A percentile compares a stretch with the other conserved stretches of the same genome.
Evolutionary conservation across 1,140 invertebrate genomes (phyloP).

Genomic region (Parapsyche elsis): DNA sequence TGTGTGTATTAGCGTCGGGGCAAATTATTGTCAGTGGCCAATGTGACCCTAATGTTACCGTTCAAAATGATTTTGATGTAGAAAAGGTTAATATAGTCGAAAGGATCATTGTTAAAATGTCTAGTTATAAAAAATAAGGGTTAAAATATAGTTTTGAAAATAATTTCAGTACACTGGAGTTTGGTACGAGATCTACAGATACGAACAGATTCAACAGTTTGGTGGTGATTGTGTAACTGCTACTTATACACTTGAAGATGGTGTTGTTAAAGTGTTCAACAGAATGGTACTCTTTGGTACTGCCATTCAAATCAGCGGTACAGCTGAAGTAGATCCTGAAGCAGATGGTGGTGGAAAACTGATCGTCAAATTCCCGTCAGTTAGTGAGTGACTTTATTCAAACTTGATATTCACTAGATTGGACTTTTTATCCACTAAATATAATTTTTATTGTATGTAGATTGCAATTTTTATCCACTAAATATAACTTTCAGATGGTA

Average conservation of each 20-base stretch:
- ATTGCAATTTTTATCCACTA: no score
- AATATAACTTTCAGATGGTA: background rate
- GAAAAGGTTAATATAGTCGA: slow-evolving; percentile 60
- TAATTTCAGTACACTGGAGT: slow-evolving; percentile 59
- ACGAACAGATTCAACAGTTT: slow-evolving; percentile 58
- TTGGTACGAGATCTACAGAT: slow-evolving; percentile 61
- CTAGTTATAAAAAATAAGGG: no score
- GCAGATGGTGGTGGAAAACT: slow-evolving; percentile 51
- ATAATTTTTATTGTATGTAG: no score
- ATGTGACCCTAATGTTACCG: slow-evolving; percentile 58
- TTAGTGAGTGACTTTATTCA: no score
- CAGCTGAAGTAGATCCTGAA: slow-evolving; percentile 56
- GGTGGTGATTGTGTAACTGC: slow-evolving; percentile 56
- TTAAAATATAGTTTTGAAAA: background rate
- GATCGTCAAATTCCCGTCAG: slow-evolving; percentile 41
- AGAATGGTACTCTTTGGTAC: slow-evolving; percentile 33
- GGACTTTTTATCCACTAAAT: no score
- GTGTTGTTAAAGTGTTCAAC: slow-evolving; percentile 38
- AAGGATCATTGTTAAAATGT: no score
- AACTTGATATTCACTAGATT: no score
- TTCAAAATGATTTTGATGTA: slow-evolving; percentile 59
- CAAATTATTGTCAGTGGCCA: slow-evolving; percentile 60
- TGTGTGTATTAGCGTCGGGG: slow-evolving; percentile 44
- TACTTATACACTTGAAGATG: slow-evolving; percentile 35
- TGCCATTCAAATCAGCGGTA: slow-evolving; percentile 54